These are phyloP conservation scores for Alloplasta piceator DNA, from an alignment of 2,888 invertebrate genomes.

Conservation along the genomic window DNA sequence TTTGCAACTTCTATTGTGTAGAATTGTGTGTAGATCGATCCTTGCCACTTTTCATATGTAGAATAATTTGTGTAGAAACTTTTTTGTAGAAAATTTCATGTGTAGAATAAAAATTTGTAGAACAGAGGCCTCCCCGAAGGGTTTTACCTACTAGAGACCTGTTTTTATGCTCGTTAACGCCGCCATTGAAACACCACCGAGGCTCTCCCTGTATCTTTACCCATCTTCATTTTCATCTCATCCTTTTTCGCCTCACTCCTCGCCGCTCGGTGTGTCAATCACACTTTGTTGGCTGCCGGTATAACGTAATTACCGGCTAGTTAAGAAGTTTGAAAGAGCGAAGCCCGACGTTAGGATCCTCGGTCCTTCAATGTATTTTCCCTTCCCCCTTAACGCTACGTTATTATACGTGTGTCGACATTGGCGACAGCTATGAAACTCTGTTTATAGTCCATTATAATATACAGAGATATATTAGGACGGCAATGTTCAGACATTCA, in stretches of 20 bases:
- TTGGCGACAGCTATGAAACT: slow-evolving; percentile 17
- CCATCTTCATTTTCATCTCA: background rate
- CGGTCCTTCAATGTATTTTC: slow-evolving; percentile 45
- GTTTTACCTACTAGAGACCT: background rate
- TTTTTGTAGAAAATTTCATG: too few species aligned
- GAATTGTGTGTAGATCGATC: too few species aligned
- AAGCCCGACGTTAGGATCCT: slow-evolving; percentile 23
- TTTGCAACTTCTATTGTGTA: too few species aligned
- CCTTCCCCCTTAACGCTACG: slow-evolving; percentile 9
- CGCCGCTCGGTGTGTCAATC: slow-evolving; percentile 11
- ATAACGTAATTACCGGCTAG: slow-evolving; percentile 56
- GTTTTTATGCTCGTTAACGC: slow-evolving; percentile 15
- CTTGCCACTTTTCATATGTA: too few species aligned
- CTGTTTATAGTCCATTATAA: too few species aligned
- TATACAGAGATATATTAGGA: too few species aligned
- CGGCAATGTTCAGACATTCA: too few species aligned
- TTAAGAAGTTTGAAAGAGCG: slow-evolving; percentile 61
- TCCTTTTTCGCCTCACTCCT: background rate
- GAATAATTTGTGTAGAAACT: too few species aligned
- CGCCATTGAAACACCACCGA: slow-evolving; percentile 23
- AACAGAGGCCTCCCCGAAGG: too few species aligned
- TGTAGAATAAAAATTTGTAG: too few species aligned
- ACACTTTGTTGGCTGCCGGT: background rate
- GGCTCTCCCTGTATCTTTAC: slow-evolving; percentile 29
- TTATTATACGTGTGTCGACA: background rate